phyloP scores from a whole-genome alignment of 2,797 vertebrate species.

The Peromyscus melanophrys region DNA sequence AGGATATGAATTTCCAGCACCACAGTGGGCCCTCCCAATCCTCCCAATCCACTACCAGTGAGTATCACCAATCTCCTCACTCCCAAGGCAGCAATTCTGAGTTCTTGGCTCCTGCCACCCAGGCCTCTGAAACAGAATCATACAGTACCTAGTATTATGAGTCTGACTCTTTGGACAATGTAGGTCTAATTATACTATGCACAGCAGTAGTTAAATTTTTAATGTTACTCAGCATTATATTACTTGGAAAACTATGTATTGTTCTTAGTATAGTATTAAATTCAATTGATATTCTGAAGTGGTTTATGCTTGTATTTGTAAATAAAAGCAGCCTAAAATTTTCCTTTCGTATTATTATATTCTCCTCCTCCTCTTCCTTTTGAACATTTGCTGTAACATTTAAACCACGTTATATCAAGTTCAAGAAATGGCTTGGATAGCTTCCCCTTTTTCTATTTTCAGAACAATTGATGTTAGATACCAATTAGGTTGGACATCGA shows the following conservation, averaged over 20 bases:
- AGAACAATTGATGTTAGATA: background rate
- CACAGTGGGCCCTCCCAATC: background rate
- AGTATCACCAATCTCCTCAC: background rate
- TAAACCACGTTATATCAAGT: too few species aligned
- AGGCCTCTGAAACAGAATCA: background rate
- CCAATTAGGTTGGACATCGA: background rate
- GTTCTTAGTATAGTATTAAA: background rate
- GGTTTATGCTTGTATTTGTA: background rate
- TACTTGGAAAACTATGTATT: slow-evolving; percentile 18
- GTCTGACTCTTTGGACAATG: background rate
- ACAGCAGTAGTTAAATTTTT: background rate
- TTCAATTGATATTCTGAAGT: background rate
- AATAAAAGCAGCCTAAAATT: background rate
- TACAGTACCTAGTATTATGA: background rate
- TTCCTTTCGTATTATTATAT: background rate
- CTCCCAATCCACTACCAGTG: background rate
- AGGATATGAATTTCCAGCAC: background rate
- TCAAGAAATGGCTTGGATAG: background rate
- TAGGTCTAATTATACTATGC: background rate
- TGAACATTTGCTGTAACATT: background rate
- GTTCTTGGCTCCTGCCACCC: background rate
- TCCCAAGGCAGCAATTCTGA: background rate
- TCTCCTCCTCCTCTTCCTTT: background rate
- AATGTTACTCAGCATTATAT: background rate
- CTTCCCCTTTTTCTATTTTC: slow-evolving; percentile 23